Base-by-base conservation (phyloP, 92 coral and sea anemone genomes). In the Palythoa heliodiscus region DNA sequence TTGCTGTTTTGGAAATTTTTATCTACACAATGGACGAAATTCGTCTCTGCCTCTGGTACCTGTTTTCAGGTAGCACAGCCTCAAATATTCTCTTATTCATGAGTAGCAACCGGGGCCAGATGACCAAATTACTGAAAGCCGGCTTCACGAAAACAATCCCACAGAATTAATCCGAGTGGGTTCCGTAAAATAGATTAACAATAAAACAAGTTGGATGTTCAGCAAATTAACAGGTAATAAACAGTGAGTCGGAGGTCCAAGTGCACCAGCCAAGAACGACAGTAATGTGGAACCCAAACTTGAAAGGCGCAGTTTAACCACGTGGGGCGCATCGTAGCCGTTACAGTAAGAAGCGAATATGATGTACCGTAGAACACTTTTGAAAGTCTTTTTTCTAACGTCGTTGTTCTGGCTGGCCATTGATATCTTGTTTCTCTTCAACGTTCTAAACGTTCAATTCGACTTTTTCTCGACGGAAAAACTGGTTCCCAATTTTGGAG, bases 351-450 rank as follows among this genome's bases (percentile, higher is more conserved):
- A 0, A 43, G 4, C 22, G 17, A 43, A 22, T 9, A 85, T 89
- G 75, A 60, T 91, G 23, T 87, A 91, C 75, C 93, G 95, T 35
- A 85, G 93, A 66, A 87, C 93, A 70, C 90, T 94, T 9, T 75
- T 94, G 47, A 92, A 92, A 85, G 98, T 94, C 4, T 92, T 90
- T 19, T 75, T 90, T 22, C 81, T 94, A 22, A 94, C 98, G 5
- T 92, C 98, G 6, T 60, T 92, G 2, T 94, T 94, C 86, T 94
- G 98, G 98, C 84, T 94, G 14, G 89, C 98, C 16, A 90, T 94
- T 20, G 98, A 94, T 54, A 67, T 94, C 39, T 87, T 94, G 47
- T 88, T 90, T 73, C 83, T 92, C 68, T 88, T 94, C 58, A 83
- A 93, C 35, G 20, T 86, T 71, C 72, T 94, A 69, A 92, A 94